Evolutionary conservation across 2,888 invertebrate genomes (phyloP).

Genomic region (Leptogaster cylindrica): DNA sequence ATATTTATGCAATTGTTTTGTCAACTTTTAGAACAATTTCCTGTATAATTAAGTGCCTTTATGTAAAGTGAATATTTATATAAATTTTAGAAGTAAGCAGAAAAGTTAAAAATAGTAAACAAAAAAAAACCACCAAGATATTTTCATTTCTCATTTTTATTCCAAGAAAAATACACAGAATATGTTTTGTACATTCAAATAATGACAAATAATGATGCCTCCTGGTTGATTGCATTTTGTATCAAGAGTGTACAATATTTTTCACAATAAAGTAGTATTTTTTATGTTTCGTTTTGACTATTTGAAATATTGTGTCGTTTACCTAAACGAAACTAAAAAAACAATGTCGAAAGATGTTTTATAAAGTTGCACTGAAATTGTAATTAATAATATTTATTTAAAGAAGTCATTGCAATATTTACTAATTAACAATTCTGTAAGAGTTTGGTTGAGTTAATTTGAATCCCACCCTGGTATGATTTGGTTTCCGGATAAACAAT

Average conservation of each 20-base stretch:
- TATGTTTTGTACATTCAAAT: too few species aligned
- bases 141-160: conserved; percentile 7
- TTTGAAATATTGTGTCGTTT: too few species aligned
- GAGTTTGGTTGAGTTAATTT: too few species aligned
- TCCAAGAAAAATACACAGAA: conserved; percentile 5
- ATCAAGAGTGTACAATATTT: neutral
- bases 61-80: conserved; percentile 13
- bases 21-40: neutral
- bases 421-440: too few species aligned
- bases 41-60: neutral
- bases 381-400: too few species aligned
- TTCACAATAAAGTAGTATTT: neutral
- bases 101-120: neutral
- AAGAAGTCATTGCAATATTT: too few species aligned
- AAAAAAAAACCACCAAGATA: neutral
- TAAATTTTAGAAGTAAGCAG: conserved; percentile 14
- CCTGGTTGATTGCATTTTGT: neutral
- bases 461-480: conserved; percentile 70
- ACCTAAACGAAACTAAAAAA: too few species aligned
- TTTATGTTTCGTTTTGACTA: neutral
- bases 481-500: conserved; percentile 69
- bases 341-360: too few species aligned
- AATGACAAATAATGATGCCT: too few species aligned
- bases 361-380: too few species aligned
- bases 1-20: conserved; percentile 14